These are phyloP conservation scores for Phalacrocorax pelagicus DNA, from an alignment of 2,113 vertebrate genomes.

Conservation along the genomic window DNA sequence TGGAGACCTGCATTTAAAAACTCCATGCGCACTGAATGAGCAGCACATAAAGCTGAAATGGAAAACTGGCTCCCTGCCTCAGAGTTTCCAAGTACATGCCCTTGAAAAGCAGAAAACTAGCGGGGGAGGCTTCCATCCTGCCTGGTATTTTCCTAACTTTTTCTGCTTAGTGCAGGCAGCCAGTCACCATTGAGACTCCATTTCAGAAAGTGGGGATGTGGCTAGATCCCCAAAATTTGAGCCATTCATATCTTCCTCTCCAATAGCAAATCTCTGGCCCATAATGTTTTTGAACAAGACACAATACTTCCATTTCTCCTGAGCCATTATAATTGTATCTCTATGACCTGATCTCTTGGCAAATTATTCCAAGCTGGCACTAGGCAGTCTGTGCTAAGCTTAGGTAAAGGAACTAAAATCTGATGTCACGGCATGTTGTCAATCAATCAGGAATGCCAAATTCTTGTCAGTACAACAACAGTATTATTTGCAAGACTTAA, in stretches of 20 bases:
- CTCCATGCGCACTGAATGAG: neutral
- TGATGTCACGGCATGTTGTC: neutral
- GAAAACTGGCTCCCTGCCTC: constrained; percentile 38
- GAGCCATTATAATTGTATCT: neutral
- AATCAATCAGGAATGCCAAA: neutral
- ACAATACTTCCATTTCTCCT: neutral
- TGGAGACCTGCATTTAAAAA: constrained; percentile 57
- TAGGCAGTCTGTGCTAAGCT: neutral
- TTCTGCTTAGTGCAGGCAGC: neutral
- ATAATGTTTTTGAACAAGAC: neutral
- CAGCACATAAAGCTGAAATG: constrained; percentile 35
- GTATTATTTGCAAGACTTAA: neutral
- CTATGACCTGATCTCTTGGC: neutral
- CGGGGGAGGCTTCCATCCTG: neutral
- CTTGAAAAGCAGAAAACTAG: constrained; percentile 6
- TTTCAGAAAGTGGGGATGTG: neutral
- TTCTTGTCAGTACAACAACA: neutral
- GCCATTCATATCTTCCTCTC: neutral
- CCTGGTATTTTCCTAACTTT: neutral
- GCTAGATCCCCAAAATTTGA: neutral
- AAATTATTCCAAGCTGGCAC: neutral
- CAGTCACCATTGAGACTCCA: neutral
- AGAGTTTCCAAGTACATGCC: constrained; percentile 1
- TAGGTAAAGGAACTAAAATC: neutral
- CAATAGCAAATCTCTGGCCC: neutral